A percentile compares a stretch with the other conserved stretches of the same genome.
Evolutionary conservation across 2,888 invertebrate species (phyloP).

Genomic region (Octodonta nipae): DNA sequence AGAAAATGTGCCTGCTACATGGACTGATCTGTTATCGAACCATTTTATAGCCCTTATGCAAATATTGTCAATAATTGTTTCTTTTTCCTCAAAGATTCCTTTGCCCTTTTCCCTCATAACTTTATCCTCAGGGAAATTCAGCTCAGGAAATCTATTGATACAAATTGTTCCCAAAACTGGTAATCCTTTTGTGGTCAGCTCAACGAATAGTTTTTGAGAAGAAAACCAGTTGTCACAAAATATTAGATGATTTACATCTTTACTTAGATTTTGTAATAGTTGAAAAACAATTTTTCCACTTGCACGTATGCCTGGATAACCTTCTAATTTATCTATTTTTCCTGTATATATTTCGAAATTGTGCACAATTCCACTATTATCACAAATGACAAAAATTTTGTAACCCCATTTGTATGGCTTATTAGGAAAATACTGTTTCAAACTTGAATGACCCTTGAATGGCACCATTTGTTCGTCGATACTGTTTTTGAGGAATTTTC

Average conservation of each 20-base stretch:
- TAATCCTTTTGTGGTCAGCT: no score
- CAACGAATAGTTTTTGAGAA: no score
- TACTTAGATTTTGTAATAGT: no score
- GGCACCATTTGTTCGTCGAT: background rate
- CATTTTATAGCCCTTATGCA: constrained; percentile 2
- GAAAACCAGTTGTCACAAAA: no score
- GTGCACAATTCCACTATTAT: background rate
- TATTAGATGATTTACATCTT: no score
- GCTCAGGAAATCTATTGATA: background rate
- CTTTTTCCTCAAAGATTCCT: constrained; percentile 3
- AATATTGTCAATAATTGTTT: constrained; percentile 2
- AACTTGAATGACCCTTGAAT: no score
- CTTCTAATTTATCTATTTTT: background rate
- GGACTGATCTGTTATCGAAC: constrained; percentile 2
- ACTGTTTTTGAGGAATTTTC: background rate
- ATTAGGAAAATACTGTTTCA: no score
- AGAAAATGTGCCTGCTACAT: background rate
- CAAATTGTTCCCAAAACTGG: constrained; percentile 2
- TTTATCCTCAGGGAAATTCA: background rate
- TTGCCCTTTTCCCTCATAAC: background rate
- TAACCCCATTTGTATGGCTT: no score
- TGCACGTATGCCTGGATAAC: background rate
- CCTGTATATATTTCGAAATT: background rate
- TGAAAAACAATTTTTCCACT: constrained; percentile 2
- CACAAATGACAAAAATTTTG: no score